Conservation (phyloP, 2,797 vertebrate species). For the Diglossa cyanea region DNA sequence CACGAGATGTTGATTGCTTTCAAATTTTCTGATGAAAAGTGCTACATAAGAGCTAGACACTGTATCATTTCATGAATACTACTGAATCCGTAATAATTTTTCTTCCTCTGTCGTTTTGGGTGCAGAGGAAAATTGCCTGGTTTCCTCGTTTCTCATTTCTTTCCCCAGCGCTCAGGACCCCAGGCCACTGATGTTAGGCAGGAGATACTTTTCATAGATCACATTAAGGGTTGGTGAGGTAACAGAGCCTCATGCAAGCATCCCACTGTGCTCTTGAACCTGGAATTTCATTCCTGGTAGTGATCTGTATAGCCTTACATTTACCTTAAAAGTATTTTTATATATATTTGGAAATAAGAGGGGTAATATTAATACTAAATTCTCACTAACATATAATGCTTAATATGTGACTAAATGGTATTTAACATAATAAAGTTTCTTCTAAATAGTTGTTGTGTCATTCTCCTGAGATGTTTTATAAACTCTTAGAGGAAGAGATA, state of each 20-base stretch:
- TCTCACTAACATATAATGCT: background rate
- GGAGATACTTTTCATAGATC: constrained; percentile 7
- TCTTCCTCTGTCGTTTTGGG: background rate
- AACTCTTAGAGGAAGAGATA: background rate
- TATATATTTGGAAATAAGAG: background rate
- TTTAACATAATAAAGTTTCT: background rate
- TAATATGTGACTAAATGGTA: background rate
- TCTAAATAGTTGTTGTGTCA: background rate
- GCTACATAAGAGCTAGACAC: background rate
- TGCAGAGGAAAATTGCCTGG: background rate
- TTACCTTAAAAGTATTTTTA: background rate
- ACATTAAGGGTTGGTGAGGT: background rate
- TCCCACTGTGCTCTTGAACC: constrained; percentile 34
- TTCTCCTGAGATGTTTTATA: constrained; percentile 23
- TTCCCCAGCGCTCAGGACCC: background rate
- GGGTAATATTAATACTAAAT: background rate
- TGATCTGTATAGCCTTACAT: background rate
- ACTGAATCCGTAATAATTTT: background rate
- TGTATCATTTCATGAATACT: background rate
- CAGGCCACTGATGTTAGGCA: background rate
- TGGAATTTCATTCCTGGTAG: constrained; percentile 2
- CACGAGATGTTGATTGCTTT: background rate
- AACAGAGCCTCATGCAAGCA: background rate
- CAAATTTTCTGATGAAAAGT: background rate
- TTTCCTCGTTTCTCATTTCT: constrained; percentile 5